Evolutionary conservation across 1,140 invertebrate species (phyloP).

Genomic region (Eupristina koningsbergeri): DNA sequence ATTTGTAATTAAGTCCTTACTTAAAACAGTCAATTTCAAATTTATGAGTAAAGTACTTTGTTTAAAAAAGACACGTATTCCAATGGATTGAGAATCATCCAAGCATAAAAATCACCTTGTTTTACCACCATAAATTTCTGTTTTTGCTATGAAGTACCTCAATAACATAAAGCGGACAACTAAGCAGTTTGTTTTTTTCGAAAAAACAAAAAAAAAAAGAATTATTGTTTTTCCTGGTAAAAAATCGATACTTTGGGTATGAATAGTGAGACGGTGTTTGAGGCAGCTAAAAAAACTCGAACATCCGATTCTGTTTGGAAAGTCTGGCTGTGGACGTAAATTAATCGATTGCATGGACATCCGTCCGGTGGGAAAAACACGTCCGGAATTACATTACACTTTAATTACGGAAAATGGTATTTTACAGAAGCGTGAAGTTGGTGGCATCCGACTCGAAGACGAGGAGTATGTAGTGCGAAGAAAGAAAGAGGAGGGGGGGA

Average conservation of each 20-base stretch:
- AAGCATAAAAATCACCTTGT: too few species aligned
- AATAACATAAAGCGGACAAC: too few species aligned
- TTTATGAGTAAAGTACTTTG: background rate
- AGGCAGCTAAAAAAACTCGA: too few species aligned
- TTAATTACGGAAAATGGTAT: conserved; percentile 43
- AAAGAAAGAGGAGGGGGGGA: background rate
- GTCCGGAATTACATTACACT: background rate
- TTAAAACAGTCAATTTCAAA: background rate
- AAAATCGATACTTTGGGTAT: background rate
- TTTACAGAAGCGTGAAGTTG: conserved; percentile 31
- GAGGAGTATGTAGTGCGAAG: background rate
- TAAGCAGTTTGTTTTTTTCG: background rate
- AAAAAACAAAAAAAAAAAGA: background rate
- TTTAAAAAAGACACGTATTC: too few species aligned
- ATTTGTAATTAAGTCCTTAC: background rate
- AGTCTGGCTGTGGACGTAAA: background rate
- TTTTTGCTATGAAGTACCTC: too few species aligned
- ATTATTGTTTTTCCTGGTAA: background rate
- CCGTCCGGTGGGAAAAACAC: background rate
- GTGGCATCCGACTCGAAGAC: background rate
- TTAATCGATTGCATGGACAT: conserved; percentile 2
- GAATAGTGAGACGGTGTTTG: background rate
- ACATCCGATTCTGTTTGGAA: background rate
- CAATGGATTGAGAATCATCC: too few species aligned
- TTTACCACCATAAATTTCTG: too few species aligned